phyloP scores from a whole-genome alignment of 2,797 vertebrate genomes.

The Gobionotothen gibberifrons region DNA sequence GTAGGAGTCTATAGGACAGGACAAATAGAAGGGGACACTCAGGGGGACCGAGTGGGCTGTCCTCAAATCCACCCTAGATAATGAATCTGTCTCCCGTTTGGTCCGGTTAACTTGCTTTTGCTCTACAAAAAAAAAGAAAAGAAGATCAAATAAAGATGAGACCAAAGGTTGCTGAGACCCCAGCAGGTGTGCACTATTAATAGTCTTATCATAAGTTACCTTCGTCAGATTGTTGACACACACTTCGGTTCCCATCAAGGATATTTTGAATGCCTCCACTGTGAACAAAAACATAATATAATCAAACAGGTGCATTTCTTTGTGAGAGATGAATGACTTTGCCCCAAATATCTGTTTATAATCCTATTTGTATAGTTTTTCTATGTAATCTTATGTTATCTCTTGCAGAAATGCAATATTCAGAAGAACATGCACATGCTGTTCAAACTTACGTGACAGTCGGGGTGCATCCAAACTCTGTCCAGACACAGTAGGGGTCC shows the following conservation, averaged over 20 bases:
- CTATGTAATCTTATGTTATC: neutral
- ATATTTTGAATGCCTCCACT: slow-evolving; percentile 83
- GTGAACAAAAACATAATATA: slow-evolving; percentile 40
- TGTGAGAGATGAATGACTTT: neutral
- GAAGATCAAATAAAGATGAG: neutral
- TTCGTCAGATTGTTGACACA: slow-evolving; percentile 59
- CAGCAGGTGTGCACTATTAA: neutral
- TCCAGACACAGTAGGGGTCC: slow-evolving; percentile 87
- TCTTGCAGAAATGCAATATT: neutral
- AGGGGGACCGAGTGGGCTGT: slow-evolving; percentile 61
- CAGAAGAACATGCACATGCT: neutral
- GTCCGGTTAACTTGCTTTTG: slow-evolving; percentile 19
- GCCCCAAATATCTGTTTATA: neutral
- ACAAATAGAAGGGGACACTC: slow-evolving; percentile 80
- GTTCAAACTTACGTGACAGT: slow-evolving; percentile 66
- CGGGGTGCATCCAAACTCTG: slow-evolving; percentile 67
- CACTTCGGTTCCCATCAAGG: slow-evolving; percentile 56
- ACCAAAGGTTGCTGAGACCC: neutral
- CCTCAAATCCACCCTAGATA: neutral
- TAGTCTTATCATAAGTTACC: slow-evolving; percentile 57
- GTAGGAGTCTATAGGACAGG: slow-evolving; percentile 84
- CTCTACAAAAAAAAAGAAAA: slow-evolving; percentile 34
- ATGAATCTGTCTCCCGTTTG: slow-evolving; percentile 48
- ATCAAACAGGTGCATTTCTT: neutral
- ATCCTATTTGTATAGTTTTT: neutral